Evolutionary conservation across 2,113 vertebrate genomes (phyloP), one percentile per base, ranked within the genome.

Genomic region (Aepyceros melampus): DNA sequence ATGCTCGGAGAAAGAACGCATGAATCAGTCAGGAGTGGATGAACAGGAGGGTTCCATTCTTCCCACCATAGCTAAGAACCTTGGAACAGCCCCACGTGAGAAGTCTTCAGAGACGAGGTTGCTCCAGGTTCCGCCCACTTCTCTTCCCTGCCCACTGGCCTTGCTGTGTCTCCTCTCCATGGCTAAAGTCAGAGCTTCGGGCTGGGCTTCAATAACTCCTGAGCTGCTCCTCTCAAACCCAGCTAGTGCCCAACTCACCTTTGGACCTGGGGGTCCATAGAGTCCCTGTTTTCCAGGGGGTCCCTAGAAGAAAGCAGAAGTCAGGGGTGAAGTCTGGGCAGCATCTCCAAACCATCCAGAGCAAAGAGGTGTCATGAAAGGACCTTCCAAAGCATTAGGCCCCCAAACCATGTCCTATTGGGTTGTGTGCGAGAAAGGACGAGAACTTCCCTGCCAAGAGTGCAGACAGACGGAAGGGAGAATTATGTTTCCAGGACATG

Each of bases 261-360:
- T 99, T 96, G 99, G 99, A 58, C 99, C 99, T 0, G 99, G 94
- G 0, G 98, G 98, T 53, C 99, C 99, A 0, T 47, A 95, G 0
- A 98, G 95, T 29, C 99, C 99, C 5, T 99, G 99, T 51, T 99
- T 97, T 55, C 99, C 99, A 74, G 98, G 95, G 0, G 98, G 53
- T 31, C 99, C 99, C 99, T 99, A 84, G 19, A n/a, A 89, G 87
- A 93, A 98, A 92, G 45, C 19, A 85, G 7, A 91, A 67, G 55
- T 87, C n/a, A 89, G 53, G 16, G 40, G 51, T 93, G 49, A 89
- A 53, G 51, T 91, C 84, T 78, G 7, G 19, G 31, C 31, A 84
- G 55, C 33, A 36, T 33, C 40, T 43, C 60, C 33, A 23, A 56
- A 53, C 31, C 19, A 1, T 49, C 36, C 33, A 3, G 8, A 33